These are phyloP conservation scores for Salarias fasciatus DNA, from an alignment of 2,797 vertebrate genomes.

Conservation along the genomic window DNA sequence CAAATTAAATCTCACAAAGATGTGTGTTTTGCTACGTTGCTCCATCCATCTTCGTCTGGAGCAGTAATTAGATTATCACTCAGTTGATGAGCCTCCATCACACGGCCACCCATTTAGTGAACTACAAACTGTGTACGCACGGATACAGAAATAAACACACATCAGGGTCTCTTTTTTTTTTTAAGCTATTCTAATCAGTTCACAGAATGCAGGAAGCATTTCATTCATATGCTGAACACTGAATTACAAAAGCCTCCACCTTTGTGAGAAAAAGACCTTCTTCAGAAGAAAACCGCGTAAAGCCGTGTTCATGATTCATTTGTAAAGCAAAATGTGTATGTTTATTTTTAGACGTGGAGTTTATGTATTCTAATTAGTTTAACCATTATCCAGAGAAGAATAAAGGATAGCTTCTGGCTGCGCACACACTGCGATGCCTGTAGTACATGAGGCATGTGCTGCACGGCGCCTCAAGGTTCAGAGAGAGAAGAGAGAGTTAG, in stretches of 20 bases:
- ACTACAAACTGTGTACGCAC: slow-evolving; percentile 6
- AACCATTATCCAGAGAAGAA: slow-evolving; percentile 12
- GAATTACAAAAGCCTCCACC: background rate
- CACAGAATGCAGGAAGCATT: background rate
- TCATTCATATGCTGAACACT: slow-evolving; percentile 15
- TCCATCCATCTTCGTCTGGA: slow-evolving; percentile 77
- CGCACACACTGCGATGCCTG: slow-evolving; percentile 5
- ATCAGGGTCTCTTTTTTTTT: slow-evolving; percentile 3
- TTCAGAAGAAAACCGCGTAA: background rate
- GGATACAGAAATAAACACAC: background rate
- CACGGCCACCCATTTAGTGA: slow-evolving; percentile 50
- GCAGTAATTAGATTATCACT: slow-evolving; percentile 75
- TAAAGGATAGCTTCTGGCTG: slow-evolving; percentile 4
- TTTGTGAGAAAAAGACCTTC: slow-evolving; percentile 6
- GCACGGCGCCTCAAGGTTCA: slow-evolving; percentile 6
- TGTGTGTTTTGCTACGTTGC: slow-evolving; percentile 60
- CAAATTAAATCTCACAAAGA: slow-evolving; percentile 74
- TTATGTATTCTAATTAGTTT: slow-evolving; percentile 27
- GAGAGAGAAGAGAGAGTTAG: slow-evolving; percentile 5
- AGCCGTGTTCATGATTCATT: background rate
- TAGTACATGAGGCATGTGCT: slow-evolving; percentile 4
- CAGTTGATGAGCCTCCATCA: slow-evolving; percentile 73
- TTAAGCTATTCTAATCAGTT: slow-evolving; percentile 6
- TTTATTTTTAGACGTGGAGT: slow-evolving; percentile 17
- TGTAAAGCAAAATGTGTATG: background rate